Percentiles rank a stretch among this genome's conserved stretches.
phyloP scores from a whole-genome alignment of 2,797 vertebrate genomes.

The Hypotaenidia okinawae region DNA sequence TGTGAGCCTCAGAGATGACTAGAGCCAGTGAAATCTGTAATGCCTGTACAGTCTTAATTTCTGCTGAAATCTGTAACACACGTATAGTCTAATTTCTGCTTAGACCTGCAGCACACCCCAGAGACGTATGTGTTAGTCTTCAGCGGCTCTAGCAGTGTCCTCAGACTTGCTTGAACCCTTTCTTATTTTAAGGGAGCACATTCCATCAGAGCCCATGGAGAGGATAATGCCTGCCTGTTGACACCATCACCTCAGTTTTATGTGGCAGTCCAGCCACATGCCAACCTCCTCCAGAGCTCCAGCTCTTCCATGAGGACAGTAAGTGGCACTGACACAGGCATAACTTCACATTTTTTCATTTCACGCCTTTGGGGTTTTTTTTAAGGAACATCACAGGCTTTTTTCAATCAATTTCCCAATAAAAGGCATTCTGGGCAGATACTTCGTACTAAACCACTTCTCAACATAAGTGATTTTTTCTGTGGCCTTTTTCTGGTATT shows the following conservation, averaged over 20 bases:
- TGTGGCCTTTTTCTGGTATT: not conserved
- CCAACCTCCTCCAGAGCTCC: not conserved
- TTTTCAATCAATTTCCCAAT: not conserved
- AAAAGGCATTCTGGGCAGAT: not conserved
- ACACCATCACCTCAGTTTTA: not conserved
- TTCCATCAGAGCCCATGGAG: not conserved
- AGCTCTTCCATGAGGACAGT: not conserved
- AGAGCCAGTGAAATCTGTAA: not conserved
- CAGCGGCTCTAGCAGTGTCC: not conserved
- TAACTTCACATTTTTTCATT: not conserved
- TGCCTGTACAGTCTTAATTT: not conserved
- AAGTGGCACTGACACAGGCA: not conserved
- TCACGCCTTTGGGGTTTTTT: too few species aligned
- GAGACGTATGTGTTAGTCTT: not conserved
- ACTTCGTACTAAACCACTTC: not conserved
- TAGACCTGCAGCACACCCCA: not conserved
- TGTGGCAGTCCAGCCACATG: not conserved
- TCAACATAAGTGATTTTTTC: not conserved
- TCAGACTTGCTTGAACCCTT: not conserved
- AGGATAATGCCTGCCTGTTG: not conserved
- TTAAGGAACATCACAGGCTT: not conserved
- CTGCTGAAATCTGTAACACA: not conserved
- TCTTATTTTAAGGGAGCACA: not conserved
- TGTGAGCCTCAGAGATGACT: not conserved
- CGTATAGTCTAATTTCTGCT: not conserved